Evolutionary conservation across 2,113 vertebrate genomes (phyloP), one percentile per base, ranked within the genome.

Genomic region (Amphiprion ocellaris): DNA sequence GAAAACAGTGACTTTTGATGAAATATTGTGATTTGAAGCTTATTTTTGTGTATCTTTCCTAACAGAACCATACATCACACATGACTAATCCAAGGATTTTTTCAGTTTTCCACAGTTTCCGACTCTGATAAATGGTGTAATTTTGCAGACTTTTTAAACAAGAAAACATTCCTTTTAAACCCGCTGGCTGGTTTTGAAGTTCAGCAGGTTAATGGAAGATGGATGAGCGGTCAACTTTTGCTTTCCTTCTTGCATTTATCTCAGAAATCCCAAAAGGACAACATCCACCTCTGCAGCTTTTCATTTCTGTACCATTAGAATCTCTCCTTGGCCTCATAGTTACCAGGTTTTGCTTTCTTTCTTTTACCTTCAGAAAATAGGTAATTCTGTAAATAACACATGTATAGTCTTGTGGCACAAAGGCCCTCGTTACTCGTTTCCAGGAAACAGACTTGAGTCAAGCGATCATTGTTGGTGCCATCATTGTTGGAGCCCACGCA

Each of bases 391-490:
- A 56, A 75, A 76, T 53, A 78, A 53, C 66, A 64, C 2, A 0
- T 30, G 14, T 23, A 10, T 65, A 56, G 66, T 81, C 58, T 52
- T 24, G 41, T 53, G 21, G 39, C 46, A 74, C 66, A 69, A 67
- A 78, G 39, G 11, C 39, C n/a, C 21, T 60, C 4, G 10, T 69
- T 79, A 44, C 68, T 77, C 21, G 75, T 88, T 69, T 73, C 89
- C 64, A 79, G 68, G 85, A 79, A 52, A 90, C 77, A 4, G 67
- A 78, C 53, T 37, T 16, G 24, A 76, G 68, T 46, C 53, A 59
- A 70, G 62, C 55, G 72, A 23, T 68, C 62, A 80, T 74, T 52
- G 24, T 37, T 50, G 37, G 16, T 24, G 30, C n/a, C 49, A 59
- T 81, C 63, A 61, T 79, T 61, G 53, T 19, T 9, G 64, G 21